Base-by-base conservation (phyloP, 1,140 invertebrate genomes). In the Macrocentrus cingulum region DNA sequence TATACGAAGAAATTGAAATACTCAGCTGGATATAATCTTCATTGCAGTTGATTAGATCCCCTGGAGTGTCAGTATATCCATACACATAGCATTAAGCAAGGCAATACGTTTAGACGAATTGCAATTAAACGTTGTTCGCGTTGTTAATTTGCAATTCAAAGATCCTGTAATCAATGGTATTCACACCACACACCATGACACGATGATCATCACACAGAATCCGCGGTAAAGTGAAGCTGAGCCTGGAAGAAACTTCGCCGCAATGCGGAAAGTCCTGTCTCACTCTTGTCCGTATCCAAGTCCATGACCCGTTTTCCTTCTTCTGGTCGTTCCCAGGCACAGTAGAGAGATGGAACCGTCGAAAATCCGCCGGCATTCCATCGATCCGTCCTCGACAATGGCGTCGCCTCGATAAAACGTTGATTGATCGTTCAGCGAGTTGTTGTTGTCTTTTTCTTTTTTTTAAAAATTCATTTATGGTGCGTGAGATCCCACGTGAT, bases 131-230 rank as follows among this genome's bases (percentile, higher is more conserved):
- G 41, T 19, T 37, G 42, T 29, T 18, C 34, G n/a, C n/a, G 44
- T 18, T n/a, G 53, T 50, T 46, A 52, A 51, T 61, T 56, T 52
- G 37, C 48, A 61, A 55, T 51, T 61, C 59, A 56, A 56, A 55
- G 29, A 9, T 7, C 37, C 2, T 29, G 13, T 20, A 20, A 29
- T 49, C 23, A 49, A 49, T 55, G 29, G 4, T 19, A 9, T 16
- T 41, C n/a, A 11, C n/a, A 36, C 19, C 15, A 15, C n/a, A 9
- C 25, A 18, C 18, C 22, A 16, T 36, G 20, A n/a, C 25, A 37
- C 7, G 37, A 22, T 39, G 20, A 23, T 42, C 29, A 7, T 42
- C 13, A 19, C 25, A 29, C 25, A 29, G 25, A 5, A 4, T 9
- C 9, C 25, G 1, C 20, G 20, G 18, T 23, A n/a, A n/a, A n/a